phyloP scores from a whole-genome alignment of 1,140 invertebrate genomes.

The Megathymus violae region DNA sequence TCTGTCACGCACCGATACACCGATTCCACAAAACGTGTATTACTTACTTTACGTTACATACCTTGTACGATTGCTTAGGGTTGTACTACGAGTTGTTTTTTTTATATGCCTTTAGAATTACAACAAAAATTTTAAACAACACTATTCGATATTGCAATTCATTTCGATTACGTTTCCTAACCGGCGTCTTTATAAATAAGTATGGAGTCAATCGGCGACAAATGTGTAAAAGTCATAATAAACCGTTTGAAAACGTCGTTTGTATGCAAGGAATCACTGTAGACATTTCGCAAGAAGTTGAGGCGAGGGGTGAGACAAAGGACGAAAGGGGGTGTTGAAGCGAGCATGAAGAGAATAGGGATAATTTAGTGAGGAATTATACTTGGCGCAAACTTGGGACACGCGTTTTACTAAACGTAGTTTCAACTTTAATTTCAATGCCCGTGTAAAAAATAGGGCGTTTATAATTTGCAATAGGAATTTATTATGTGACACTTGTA shows the following conservation, averaged over 20 bases:
- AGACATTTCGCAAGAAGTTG: constrained; percentile 80
- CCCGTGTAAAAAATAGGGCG: no score
- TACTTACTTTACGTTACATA: no score
- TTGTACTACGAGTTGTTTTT: no score
- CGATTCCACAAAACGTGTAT: no score
- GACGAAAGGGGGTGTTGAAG: constrained; percentile 55
- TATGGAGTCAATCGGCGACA: constrained; percentile 55
- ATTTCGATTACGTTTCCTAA: constrained; percentile 9
- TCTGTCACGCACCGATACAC: no score
- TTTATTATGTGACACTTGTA: no score
- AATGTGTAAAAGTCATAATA: constrained; percentile 77
- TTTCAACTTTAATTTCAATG: constrained; percentile 1
- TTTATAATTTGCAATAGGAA: no score
- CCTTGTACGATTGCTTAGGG: no score
- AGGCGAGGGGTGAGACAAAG: constrained; percentile 44
- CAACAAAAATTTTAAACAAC: no score
- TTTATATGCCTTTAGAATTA: no score
- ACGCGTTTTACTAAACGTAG: constrained; percentile 39
- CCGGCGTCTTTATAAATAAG: constrained; percentile 26
- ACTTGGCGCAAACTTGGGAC: constrained; percentile 47
- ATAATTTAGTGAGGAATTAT: constrained; percentile 69
- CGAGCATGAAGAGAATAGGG: constrained; percentile 58
- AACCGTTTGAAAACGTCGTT: constrained; percentile 77
- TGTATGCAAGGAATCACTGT: constrained; percentile 84
- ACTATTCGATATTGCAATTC: no score